Percentiles rank a stretch among this genome's conserved stretches.
Conservation (phyloP, 2,113 vertebrate genomes). For the Emydura subglobosa region DNA sequence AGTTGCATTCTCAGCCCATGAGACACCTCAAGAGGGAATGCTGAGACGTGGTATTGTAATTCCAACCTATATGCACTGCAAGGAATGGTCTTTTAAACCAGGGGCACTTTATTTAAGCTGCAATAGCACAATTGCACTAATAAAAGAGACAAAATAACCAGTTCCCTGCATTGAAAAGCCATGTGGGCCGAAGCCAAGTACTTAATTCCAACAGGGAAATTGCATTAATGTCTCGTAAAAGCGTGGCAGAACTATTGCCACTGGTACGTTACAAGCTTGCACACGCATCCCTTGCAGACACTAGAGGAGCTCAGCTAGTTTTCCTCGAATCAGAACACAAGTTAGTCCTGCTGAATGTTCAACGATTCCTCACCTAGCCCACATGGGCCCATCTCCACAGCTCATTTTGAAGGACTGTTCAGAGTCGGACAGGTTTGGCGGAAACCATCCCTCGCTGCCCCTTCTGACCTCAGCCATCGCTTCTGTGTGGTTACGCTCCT, state of each 20-base stretch:
- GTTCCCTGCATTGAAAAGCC: not conserved
- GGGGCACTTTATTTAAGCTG: not conserved
- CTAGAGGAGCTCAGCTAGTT: not conserved
- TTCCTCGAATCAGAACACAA: not conserved
- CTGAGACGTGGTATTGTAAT: not conserved
- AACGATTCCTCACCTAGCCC: not conserved
- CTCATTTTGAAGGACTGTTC: not conserved
- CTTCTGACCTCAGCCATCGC: not conserved
- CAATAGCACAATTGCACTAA: conserved; percentile 1
- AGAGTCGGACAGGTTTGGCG: not conserved
- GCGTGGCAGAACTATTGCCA: not conserved
- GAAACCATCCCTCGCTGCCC: not conserved
- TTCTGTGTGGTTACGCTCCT: not conserved
- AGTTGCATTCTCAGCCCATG: not conserved
- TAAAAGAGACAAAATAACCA: conserved; percentile 21
- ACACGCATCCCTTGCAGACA: not conserved
- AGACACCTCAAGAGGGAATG: not conserved
- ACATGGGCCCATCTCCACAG: not conserved
- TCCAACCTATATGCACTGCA: not conserved
- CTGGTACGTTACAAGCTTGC: not conserved
- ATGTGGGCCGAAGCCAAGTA: not conserved
- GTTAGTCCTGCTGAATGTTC: not conserved
- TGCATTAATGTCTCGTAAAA: not conserved
- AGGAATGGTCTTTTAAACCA: not conserved
- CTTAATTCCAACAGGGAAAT: not conserved